phyloP scores from a whole-genome alignment of 2,113 vertebrate genomes.

The Fulica atra region DNA sequence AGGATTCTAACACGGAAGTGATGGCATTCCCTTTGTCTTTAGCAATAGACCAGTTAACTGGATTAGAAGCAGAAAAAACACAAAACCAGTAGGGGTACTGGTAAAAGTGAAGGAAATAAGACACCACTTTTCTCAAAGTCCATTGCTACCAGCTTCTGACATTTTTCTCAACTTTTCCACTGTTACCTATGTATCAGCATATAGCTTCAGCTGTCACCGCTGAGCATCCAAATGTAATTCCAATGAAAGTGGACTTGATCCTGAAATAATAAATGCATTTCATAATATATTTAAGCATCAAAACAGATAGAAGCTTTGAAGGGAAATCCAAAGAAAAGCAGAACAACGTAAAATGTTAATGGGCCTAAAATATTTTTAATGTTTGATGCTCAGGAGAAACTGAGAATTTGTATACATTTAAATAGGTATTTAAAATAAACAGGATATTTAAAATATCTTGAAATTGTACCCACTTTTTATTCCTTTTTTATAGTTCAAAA shows the following conservation, averaged over 20 bases:
- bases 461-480: background rate
- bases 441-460: background rate
- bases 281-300: background rate
- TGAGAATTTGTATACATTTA: background rate
- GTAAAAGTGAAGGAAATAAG: background rate
- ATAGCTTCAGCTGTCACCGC: background rate
- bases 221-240: background rate
- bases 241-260: background rate
- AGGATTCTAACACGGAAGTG: background rate
- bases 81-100: accelerated
- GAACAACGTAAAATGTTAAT: background rate
- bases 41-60: background rate
- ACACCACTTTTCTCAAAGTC: background rate
- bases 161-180: background rate
- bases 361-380: background rate
- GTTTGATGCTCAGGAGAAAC: background rate
- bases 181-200: background rate
- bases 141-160: background rate
- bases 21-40: background rate
- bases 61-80: background rate
- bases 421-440: background rate
- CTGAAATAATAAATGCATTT: background rate
- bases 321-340: background rate
- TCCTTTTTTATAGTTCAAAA: background rate
- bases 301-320: background rate